Evolutionary conservation across 2,888 invertebrate genomes (phyloP).

Genomic region (Nomada flava): DNA sequence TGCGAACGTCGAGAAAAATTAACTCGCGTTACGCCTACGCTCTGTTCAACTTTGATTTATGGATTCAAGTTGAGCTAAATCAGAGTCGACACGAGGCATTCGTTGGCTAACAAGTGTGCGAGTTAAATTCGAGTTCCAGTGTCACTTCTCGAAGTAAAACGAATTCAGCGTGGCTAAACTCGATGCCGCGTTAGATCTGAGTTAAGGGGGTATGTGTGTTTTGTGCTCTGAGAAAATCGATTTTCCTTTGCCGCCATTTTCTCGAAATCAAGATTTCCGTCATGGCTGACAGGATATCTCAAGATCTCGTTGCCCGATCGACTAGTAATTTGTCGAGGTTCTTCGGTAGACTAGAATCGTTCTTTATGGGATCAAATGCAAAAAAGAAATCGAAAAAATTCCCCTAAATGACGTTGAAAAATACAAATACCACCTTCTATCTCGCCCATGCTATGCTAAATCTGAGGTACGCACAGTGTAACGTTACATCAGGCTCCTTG

Average conservation of each 20-base stretch:
- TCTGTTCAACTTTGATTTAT: constrained; percentile 3
- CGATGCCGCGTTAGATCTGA: background rate
- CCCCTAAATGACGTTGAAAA: constrained; percentile 7
- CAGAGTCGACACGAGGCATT: background rate
- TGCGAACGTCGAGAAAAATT: background rate
- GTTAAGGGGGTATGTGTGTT: background rate
- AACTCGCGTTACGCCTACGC: constrained; percentile 4
- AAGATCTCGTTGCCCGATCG: too few species aligned
- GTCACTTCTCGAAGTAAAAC: too few species aligned
- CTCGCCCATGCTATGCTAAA: background rate
- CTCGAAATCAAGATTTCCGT: too few species aligned
- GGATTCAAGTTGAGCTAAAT: background rate
- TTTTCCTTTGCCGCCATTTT: too few species aligned
- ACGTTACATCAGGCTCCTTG: constrained; percentile 15
- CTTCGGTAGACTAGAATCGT: too few species aligned
- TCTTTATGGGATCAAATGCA: too few species aligned
- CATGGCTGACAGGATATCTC: too few species aligned
- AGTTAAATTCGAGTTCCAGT: constrained; percentile 3
- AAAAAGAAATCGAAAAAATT: too few species aligned
- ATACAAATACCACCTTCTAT: background rate
- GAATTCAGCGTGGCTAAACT: background rate
- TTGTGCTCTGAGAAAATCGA: too few species aligned
- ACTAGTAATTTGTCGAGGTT: too few species aligned
- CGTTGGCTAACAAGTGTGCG: background rate
- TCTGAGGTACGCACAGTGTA: constrained; percentile 20